These are phyloP conservation scores for Micropterix aruncella DNA, from an alignment of 2,888 invertebrate genomes.

Conservation along the genomic window DNA sequence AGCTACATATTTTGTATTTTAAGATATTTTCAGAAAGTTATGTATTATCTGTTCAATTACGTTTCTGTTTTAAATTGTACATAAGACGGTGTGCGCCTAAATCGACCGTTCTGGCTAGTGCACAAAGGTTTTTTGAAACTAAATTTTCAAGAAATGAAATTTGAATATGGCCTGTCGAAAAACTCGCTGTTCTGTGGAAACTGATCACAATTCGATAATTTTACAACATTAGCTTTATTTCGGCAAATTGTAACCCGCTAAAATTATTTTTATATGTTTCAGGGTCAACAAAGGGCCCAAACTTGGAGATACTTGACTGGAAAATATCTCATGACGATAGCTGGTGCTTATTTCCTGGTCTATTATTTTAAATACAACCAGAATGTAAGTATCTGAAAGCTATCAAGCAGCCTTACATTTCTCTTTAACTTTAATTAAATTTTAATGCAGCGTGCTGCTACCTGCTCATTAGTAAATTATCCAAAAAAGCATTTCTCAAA, in stretches of 20 bases:
- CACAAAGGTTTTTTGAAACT: too few relatives aligned
- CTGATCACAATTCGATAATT: too few relatives aligned
- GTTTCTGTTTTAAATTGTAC: too few relatives aligned
- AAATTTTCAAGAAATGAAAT: too few relatives aligned
- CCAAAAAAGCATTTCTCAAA: not conserved
- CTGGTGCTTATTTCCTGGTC: constrained; percentile 35
- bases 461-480: not conserved
- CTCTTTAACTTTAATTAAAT: not conserved
- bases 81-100: too few relatives aligned
- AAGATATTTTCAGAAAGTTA: too few relatives aligned
- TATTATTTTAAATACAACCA: constrained; percentile 76
- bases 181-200: not conserved
- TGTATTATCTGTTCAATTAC: too few relatives aligned
- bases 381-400: constrained; percentile 43
- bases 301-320: constrained; percentile 47
- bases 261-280: constrained; percentile 17
- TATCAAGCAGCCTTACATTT: too few relatives aligned
- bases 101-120: too few relatives aligned
- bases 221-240: not conserved
- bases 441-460: not conserved
- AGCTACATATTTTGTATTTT: too few relatives aligned
- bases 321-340: constrained; percentile 37
- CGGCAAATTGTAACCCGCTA: too few relatives aligned
- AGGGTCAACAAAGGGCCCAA: constrained; percentile 45
- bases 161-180: not conserved